phyloP scores from a whole-genome alignment of 2,113 vertebrate species.

The Cygnus atratus region DNA sequence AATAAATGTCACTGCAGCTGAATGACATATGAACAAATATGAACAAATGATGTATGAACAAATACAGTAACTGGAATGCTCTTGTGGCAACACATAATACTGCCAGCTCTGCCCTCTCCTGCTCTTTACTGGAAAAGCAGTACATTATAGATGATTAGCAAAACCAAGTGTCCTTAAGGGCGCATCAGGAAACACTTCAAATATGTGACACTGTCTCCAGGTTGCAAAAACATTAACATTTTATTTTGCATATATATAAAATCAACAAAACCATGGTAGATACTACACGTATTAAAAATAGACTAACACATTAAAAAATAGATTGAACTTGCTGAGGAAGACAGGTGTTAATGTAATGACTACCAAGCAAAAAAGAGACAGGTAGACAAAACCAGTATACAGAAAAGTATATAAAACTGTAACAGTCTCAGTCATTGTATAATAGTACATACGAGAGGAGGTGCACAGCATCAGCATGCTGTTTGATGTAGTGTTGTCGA shows the following conservation, averaged over 20 bases:
- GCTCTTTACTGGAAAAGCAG: not conserved
- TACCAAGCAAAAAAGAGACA: not conserved
- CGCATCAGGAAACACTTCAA: not conserved
- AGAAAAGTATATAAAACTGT: not conserved
- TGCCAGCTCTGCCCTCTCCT: conserved; percentile 7
- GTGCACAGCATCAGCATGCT: conserved; percentile 91
- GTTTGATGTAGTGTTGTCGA: conserved; percentile 89
- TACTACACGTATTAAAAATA: not conserved
- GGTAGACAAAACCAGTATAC: not conserved
- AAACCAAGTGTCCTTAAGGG: not conserved
- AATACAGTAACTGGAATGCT: not conserved
- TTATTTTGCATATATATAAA: not conserved
- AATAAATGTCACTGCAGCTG: not conserved
- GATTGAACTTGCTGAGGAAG: not conserved
- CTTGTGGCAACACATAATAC: not conserved
- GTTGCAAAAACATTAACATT: not conserved
- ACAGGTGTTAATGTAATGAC: not conserved
- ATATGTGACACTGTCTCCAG: not conserved
- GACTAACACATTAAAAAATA: not conserved
- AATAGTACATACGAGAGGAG: conserved; percentile 88
- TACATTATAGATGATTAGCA: not conserved
- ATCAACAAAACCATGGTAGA: not conserved
- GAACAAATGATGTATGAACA: not conserved
- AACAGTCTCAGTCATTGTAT: not conserved
- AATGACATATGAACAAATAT: not conserved